Base-by-base conservation (phyloP, 2,888 invertebrate species). In the Helicoverpa assulta region DNA sequence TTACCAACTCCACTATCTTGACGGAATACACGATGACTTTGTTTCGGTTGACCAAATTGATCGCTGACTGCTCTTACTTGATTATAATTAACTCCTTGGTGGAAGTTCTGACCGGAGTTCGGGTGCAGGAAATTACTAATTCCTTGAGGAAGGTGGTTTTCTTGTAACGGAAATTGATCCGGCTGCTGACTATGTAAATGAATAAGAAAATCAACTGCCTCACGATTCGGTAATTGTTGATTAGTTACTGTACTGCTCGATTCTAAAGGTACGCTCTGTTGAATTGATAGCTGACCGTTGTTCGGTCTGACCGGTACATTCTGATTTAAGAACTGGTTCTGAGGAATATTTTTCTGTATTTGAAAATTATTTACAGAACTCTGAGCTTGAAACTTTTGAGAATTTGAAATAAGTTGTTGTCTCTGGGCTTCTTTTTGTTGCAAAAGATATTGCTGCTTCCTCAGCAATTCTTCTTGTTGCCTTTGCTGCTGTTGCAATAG, bases 391-490 rank as follows among this genome's bases (percentile, higher is more conserved):
- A 93, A 85, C 78, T 88, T 89, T 81, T 92, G 91, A 63, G 92
- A 90, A 76, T 93, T 92, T 40, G 89, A 74, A 43, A 90, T 76
- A 66, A 89, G 78, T 74, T 93, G 93, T 57, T 94, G 89, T 33
- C 91, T 90, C 70, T 96, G 94, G 12, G 90, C 83, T 78, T 96
- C 95, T 70, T 96, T 94, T 80, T 96, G 94, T 81, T 94, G 93
- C 6, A 94, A 96, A 7, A 97, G 87, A 71, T 96, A 91, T 83
- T 97, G 97, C 83, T 97, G 96, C 81, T 97, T 97, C 33, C 97
- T 92, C 33, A 97, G 90, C 60, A 97, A 94, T 77, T 97, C 96
- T 63, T 97, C 97, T 86, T 98, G 97, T 83, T 97, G 97, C 65
- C 96, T 94, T 80, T 97, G 97, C 84, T 97, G 97, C 63, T 96